phyloP scores from a whole-genome alignment of 2,888 invertebrate genomes.

The Bembecia ichneumoniformis region DNA sequence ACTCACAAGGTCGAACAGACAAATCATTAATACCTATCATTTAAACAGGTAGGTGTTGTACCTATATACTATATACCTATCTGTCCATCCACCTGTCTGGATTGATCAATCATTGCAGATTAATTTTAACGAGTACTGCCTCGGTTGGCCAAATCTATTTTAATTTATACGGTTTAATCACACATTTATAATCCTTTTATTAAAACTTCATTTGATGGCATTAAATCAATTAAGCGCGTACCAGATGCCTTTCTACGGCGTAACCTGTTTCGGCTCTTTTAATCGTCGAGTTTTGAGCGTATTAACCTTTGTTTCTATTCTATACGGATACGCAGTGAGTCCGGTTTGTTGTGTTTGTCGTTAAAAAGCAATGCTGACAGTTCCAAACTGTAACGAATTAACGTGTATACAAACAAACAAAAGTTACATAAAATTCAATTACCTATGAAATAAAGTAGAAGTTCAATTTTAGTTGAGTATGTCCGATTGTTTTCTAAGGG shows the following conservation, averaged over 20 bases:
- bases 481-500: conserved; percentile 24
- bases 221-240: conserved; percentile 58
- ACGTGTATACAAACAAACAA: conserved; percentile 6
- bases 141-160: background rate
- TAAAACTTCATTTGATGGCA: conserved; percentile 48
- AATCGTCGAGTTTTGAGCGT: conserved; percentile 28
- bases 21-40: background rate
- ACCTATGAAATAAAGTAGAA: conserved; percentile 22
- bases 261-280: conserved; percentile 61
- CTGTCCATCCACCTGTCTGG: no score
- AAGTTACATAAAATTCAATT: conserved; percentile 28
- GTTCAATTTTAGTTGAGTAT: conserved; percentile 4
- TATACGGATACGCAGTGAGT: conserved; percentile 7
- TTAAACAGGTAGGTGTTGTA: no score
- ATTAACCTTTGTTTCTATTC: conserved; percentile 42
- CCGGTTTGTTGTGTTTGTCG: background rate
- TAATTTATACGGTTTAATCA: background rate
- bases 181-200: conserved; percentile 20
- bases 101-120: no score
- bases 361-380: conserved; percentile 2
- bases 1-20: background rate
- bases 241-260: conserved; percentile 55
- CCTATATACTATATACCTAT: no score
- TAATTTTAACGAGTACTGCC: no score
- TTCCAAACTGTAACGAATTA: conserved; percentile 5